Percentiles rank a stretch among this genome's conserved stretches.
Conservation (phyloP, 2,797 vertebrate genomes). For the Hemibagrus guttatus region DNA sequence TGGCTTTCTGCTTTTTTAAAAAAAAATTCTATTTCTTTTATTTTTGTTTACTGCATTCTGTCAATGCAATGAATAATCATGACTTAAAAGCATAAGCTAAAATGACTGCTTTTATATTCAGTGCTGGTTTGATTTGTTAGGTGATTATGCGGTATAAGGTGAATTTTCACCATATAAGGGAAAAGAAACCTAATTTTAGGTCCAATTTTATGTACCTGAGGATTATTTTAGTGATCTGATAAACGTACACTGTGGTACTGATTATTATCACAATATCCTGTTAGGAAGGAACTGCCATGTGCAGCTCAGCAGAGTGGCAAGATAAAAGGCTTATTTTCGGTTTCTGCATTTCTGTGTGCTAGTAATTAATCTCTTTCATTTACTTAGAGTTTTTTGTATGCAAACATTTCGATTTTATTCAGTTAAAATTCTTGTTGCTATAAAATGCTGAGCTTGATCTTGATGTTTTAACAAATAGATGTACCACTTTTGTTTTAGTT, state of each 20-base stretch:
- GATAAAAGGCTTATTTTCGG: slow-evolving; percentile 25
- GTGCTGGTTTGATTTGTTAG: background rate
- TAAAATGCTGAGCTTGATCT: background rate
- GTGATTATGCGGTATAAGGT: background rate
- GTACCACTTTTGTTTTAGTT: background rate
- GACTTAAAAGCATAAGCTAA: background rate
- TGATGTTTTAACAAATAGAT: background rate
- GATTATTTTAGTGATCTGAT: background rate
- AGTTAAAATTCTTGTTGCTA: background rate
- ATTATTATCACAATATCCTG: slow-evolving; percentile 49
- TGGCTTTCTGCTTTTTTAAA: background rate
- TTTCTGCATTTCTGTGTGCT: slow-evolving; percentile 1
- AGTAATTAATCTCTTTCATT: background rate
- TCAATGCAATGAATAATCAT: background rate
- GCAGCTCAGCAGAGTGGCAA: slow-evolving; percentile 5
- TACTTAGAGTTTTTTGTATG: background rate
- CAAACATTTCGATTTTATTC: background rate
- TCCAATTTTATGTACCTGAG: background rate
- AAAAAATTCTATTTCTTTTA: background rate
- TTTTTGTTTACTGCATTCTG: background rate
- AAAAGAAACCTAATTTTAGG: slow-evolving; percentile 1
- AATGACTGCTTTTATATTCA: background rate
- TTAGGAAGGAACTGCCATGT: slow-evolving; percentile 38
- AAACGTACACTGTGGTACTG: background rate
- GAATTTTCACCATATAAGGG: background rate